Evolutionary conservation across 2,113 vertebrate species (phyloP).

Genomic region (Heptranchias perlo): DNA sequence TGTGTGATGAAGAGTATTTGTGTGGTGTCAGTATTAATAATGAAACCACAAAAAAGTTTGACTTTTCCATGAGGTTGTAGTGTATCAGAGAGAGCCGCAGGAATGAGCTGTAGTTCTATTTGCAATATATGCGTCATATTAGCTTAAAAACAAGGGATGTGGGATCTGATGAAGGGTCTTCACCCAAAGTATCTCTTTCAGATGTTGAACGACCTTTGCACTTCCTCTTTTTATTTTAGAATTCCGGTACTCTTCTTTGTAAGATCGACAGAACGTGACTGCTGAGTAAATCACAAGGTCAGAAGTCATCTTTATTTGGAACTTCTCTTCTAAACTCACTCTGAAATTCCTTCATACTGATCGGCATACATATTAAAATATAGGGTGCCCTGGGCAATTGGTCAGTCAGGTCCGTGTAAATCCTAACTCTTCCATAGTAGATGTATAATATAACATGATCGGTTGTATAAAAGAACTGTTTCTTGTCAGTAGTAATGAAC

Average conservation of each 20-base stretch:
- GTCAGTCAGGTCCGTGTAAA: neutral
- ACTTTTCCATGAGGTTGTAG: neutral
- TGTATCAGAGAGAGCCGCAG: neutral
- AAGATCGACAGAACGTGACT: neutral
- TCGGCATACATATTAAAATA: neutral
- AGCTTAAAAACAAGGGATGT: neutral
- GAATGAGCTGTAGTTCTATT: neutral
- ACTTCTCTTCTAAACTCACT: neutral
- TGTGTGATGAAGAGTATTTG: neutral
- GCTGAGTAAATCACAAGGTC: neutral
- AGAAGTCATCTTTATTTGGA: neutral
- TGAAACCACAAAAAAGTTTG: neutral
- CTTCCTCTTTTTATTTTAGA: neutral
- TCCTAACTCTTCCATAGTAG: neutral
- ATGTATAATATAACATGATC: neutral
- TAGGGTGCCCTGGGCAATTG: neutral
- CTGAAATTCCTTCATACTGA: too few relatives aligned
- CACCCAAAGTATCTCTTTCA: neutral
- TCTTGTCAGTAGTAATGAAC: neutral
- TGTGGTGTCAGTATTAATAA: neutral
- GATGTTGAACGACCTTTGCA: neutral
- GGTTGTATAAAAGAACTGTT: neutral
- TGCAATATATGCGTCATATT: neutral
- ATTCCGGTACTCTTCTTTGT: neutral
- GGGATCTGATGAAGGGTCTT: neutral